Evolutionary conservation across 2,888 invertebrate genomes (phyloP).

Genomic region (Lamellibrachia satsuma): DNA sequence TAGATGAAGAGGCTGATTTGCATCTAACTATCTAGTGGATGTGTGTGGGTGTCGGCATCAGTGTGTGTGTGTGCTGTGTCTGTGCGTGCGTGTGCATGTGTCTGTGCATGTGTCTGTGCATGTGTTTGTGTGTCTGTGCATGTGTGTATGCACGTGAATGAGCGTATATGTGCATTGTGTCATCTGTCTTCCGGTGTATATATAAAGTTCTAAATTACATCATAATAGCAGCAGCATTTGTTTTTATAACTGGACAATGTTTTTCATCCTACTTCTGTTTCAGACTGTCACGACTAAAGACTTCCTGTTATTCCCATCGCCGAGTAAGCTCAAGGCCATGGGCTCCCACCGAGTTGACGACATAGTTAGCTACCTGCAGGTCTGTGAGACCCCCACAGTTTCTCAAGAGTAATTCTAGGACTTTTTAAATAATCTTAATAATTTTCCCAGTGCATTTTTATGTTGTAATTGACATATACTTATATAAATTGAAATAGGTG

Average conservation of each 20-base stretch:
- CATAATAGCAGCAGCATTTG: background rate
- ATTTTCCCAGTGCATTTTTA: too few species aligned
- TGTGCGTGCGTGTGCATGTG: background rate
- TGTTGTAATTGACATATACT: too few species aligned
- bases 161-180: background rate
- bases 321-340: slow-evolving; percentile 50
- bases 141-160: background rate
- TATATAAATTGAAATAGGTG: too few species aligned
- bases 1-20: background rate
- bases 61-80: background rate
- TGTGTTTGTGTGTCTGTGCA: too few species aligned
- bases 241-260: background rate
- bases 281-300: slow-evolving; percentile 41
- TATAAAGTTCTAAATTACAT: background rate
- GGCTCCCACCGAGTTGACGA: slow-evolving; percentile 44
- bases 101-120: too few species aligned
- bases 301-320: slow-evolving; percentile 57
- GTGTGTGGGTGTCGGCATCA: background rate
- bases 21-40: background rate
- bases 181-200: background rate
- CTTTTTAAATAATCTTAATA: too few species aligned
- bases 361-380: slow-evolving; percentile 32
- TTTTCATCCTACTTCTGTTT: background rate
- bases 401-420: background rate
- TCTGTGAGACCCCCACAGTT: background rate